Base-by-base conservation (phyloP, 2,113 vertebrate genomes). In the Elgaria multicarinata region DNA sequence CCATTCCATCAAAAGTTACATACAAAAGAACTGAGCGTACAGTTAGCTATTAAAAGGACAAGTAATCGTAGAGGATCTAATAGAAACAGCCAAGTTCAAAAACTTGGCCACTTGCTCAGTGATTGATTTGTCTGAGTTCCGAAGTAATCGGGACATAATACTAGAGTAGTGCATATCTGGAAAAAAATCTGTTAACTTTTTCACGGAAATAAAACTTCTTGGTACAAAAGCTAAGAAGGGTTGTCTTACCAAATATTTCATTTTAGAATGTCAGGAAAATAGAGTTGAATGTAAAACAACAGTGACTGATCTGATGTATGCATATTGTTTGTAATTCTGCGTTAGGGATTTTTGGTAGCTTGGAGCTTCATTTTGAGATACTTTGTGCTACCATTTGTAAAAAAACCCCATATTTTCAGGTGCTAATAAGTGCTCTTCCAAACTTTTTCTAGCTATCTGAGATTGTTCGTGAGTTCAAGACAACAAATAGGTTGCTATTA, bases 401-500 rank as follows among this genome's bases (percentile, higher is more conserved):
- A 91, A 33, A 62, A n/a, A n/a, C n/a, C n/a, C n/a, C 67, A n/a
- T 80, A 69, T 80, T 55, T 77, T 13, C 3, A n/a, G 84, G 6
- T 85, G 31, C 24, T 86, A 72, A 58, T 85, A 76, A 85, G 33
- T 76, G 9, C 39, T n/a, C 26, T 0, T 90, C 71, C 74, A 0
- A 90, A 69, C 92, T 91, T 42, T 96, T 95, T 92, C 6, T 89
- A 98, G 98, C 95, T 98, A 83, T 98, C 98, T 67, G 98, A 98
- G 95, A 98, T 98, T 81, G 98, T 98, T 3, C 97, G 98, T 31
- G 98, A 98, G 92, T 98, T 98, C 95, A 98, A 98, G 94, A 98
- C 98, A 2, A 98, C 98, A 81, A 98, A 98, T 94, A 97, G 98
- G 74, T 96, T 98, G 90, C 96, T 98, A 89, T 94, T 98, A 89